These are phyloP conservation scores for Biston betularia DNA, from an alignment of 2,888 invertebrate genomes.

Conservation along the genomic window DNA sequence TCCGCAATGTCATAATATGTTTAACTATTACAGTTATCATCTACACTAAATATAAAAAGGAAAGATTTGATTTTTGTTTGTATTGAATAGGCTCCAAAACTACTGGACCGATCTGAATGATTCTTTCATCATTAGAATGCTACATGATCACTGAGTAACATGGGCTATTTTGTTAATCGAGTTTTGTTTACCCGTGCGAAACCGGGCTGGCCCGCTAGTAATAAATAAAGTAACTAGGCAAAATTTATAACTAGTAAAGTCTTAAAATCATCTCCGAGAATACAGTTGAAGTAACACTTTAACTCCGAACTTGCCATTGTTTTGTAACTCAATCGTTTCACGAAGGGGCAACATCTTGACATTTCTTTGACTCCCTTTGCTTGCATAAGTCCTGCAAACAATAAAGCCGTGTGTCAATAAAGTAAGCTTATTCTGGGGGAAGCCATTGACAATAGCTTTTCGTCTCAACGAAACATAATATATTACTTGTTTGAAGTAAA, in stretches of 20 bases:
- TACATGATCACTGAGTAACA: too few relatives aligned
- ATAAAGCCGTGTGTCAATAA: slow-evolving; percentile 49
- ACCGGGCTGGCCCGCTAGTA: too few relatives aligned
- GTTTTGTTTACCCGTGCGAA: too few relatives aligned
- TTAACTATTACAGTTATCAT: too few relatives aligned
- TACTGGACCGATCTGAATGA: too few relatives aligned
- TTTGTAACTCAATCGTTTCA: slow-evolving; percentile 25
- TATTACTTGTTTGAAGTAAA: slow-evolving; percentile 51
- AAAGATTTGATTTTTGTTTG: too few relatives aligned
- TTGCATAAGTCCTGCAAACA: slow-evolving; percentile 52
- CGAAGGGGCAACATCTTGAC: slow-evolving; percentile 27
- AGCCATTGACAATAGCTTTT: slow-evolving; percentile 54
- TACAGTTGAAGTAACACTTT: slow-evolving; percentile 9
- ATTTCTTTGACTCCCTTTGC: slow-evolving; percentile 40
- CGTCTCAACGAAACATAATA: slow-evolving; percentile 50
- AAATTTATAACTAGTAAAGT: slow-evolving; percentile 5
- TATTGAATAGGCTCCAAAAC: too few relatives aligned
- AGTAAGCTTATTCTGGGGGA: slow-evolving; percentile 46
- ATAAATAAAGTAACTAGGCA: background rate
- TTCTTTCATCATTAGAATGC: too few relatives aligned
- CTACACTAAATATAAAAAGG: too few relatives aligned
- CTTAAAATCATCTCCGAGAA: slow-evolving; percentile 15
- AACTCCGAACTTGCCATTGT: slow-evolving; percentile 28
- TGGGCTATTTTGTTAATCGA: too few relatives aligned
- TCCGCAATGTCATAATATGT: too few relatives aligned